These are phyloP conservation scores for Oedothorax gibbosus DNA, from an alignment of 1,140 invertebrate species.

Conservation along the genomic window DNA sequence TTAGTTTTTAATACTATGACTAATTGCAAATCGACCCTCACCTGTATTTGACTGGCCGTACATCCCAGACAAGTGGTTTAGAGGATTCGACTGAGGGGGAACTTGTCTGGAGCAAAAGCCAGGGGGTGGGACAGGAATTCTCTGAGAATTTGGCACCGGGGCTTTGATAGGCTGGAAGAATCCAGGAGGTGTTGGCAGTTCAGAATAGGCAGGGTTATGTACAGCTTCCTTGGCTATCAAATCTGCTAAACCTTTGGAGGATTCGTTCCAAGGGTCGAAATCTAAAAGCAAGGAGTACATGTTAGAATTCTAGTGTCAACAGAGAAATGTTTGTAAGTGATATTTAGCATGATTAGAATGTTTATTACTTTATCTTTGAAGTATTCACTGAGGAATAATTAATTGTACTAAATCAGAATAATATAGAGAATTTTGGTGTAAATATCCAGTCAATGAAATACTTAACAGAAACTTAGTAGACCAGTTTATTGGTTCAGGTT, in stretches of 20 bases:
- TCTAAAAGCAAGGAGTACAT: constrained; percentile 70
- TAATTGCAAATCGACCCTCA: neutral
- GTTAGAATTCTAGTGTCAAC: no score
- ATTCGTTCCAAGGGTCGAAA: constrained; percentile 96
- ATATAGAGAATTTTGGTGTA: no score
- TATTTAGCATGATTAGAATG: no score
- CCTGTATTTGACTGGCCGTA: constrained; percentile 41
- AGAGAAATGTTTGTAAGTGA: no score
- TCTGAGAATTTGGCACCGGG: constrained; percentile 54
- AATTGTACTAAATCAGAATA: no score
- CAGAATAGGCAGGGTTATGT: constrained; percentile 35
- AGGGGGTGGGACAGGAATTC: constrained; percentile 48
- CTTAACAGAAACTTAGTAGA: no score
- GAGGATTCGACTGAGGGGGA: constrained; percentile 33
- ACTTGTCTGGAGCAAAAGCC: constrained; percentile 52
- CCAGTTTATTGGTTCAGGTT: no score
- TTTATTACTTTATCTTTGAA: no score
- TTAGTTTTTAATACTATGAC: no score
- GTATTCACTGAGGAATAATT: no score
- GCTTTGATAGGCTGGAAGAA: constrained; percentile 51
- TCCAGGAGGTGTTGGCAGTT: constrained; percentile 34
- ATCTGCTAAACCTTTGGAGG: constrained; percentile 92
- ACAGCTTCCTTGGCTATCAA: constrained; percentile 85
- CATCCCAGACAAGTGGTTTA: constrained; percentile 41
- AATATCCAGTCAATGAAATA: no score